These are phyloP conservation scores for Leucophenga montana DNA, from an alignment of 2,888 invertebrate genomes.

Conservation along the genomic window DNA sequence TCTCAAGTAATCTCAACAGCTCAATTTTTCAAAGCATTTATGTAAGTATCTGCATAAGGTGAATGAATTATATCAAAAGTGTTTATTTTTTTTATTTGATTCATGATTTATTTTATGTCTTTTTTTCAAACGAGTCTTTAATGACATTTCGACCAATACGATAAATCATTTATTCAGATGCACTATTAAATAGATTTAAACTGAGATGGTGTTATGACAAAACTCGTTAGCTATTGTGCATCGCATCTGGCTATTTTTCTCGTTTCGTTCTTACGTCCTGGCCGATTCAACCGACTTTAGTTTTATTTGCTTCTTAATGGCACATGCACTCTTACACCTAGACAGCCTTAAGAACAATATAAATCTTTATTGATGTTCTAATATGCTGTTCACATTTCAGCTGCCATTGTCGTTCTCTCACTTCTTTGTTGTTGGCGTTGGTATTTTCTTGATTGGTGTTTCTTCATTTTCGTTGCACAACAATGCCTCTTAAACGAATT, in stretches of 20 bases:
- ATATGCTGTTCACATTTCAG: background rate
- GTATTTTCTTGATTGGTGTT: background rate
- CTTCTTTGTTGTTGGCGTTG: background rate
- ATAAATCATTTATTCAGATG: conserved; percentile 5
- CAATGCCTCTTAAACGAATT: background rate
- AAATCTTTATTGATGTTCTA: conserved; percentile 61
- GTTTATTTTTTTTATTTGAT: background rate
- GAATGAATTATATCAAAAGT: background rate
- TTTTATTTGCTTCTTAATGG: conserved; percentile 47
- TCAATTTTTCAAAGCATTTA: too few species aligned
- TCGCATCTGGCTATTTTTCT: background rate
- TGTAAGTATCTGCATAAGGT: too few species aligned
- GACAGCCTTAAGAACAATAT: conserved; percentile 45
- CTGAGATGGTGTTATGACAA: background rate
- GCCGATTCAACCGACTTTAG: background rate
- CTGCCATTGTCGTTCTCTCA: background rate
- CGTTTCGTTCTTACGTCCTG: background rate
- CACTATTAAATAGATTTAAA: background rate
- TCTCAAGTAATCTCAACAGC: too few species aligned
- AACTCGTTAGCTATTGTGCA: conserved; percentile 5
- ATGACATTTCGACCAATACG: background rate
- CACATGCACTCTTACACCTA: conserved; percentile 14
- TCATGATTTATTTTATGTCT: background rate
- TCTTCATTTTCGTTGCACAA: background rate
- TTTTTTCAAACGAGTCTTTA: too few species aligned